phyloP scores from a whole-genome alignment of 2,888 invertebrate species.

The Neoaliturus tenellus region DNA sequence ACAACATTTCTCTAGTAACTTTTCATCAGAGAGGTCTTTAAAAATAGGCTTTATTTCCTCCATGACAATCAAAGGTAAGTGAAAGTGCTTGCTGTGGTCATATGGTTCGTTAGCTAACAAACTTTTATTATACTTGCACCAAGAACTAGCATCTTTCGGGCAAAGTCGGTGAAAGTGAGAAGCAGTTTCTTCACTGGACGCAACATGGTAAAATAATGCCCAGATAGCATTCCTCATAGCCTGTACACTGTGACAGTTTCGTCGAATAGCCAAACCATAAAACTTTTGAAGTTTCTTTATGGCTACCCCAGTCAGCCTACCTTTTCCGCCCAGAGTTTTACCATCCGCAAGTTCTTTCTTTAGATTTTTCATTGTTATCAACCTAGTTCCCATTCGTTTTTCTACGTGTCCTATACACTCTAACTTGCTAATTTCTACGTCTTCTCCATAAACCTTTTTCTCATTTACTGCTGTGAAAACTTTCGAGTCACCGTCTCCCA shows the following conservation, averaged over 20 bases:
- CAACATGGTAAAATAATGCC: conserved; percentile 65
- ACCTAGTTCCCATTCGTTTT: conserved; percentile 59
- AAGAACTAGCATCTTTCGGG: conserved; percentile 63
- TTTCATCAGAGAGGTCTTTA: conserved; percentile 2
- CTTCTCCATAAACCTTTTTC: conserved; percentile 57
- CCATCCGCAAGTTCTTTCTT: conserved; percentile 48
- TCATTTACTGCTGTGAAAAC: conserved; percentile 29
- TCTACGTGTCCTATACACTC: conserved; percentile 42
- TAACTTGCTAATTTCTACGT: conserved; percentile 46
- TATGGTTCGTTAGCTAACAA: too few species aligned
- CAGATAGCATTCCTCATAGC: conserved; percentile 66
- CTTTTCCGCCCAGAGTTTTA: conserved; percentile 61
- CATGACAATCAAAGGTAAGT: too few species aligned
- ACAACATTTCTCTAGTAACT: neutral
- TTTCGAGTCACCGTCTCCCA: conserved; percentile 55
- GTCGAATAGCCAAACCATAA: conserved; percentile 66
- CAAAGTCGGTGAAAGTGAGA: conserved; percentile 62
- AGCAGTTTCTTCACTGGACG: conserved; percentile 65
- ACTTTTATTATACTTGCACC: too few species aligned
- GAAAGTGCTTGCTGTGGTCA: conserved; percentile 11
- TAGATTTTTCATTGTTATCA: conserved; percentile 45
- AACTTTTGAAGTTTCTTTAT: conserved; percentile 65
- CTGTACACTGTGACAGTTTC: conserved; percentile 63
- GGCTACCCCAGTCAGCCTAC: conserved; percentile 64
- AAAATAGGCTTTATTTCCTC: too few species aligned